Conservation (phyloP, 1,140 invertebrate genomes). For the Antheraea mylitta region DNA sequence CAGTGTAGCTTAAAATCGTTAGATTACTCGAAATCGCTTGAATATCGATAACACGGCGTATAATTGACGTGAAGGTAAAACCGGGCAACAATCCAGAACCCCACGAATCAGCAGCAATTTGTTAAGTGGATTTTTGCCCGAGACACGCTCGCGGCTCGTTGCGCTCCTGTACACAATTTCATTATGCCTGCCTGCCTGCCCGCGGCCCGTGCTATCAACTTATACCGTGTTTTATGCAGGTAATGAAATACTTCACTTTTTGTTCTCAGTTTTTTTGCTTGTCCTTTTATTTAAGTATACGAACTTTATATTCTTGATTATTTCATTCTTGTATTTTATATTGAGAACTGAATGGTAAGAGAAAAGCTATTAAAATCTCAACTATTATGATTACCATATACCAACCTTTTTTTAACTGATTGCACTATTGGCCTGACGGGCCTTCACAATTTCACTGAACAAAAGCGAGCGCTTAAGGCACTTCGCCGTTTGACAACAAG, state of each 20-base stretch:
- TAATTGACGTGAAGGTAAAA: slow-evolving; percentile 72
- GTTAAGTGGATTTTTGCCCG: slow-evolving; percentile 78
- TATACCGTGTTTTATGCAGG: slow-evolving; percentile 62
- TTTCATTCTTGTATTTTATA: not conserved
- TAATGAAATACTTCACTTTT: slow-evolving; percentile 50
- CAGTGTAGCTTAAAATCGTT: not conserved
- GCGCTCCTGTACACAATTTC: slow-evolving; percentile 77
- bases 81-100: slow-evolving; percentile 74
- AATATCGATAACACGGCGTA: slow-evolving; percentile 62
- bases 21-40: slow-evolving; percentile 38
- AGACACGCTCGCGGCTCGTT: slow-evolving; percentile 75
- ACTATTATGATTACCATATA: too few species aligned
- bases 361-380: too few species aligned
- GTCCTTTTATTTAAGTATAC: not conserved
- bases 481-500: too few species aligned
- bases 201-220: slow-evolving; percentile 69
- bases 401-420: too few species aligned
- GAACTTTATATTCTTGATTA: not conserved
- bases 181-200: slow-evolving; percentile 69
- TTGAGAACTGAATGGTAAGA: not conserved
- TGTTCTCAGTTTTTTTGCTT: not conserved
- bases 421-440: too few species aligned
- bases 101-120: slow-evolving; percentile 78
- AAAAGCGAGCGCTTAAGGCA: too few species aligned
- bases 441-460: too few species aligned